Base-by-base conservation (phyloP, 2,888 invertebrate genomes). In the Lasioglossum figueresi region DNA sequence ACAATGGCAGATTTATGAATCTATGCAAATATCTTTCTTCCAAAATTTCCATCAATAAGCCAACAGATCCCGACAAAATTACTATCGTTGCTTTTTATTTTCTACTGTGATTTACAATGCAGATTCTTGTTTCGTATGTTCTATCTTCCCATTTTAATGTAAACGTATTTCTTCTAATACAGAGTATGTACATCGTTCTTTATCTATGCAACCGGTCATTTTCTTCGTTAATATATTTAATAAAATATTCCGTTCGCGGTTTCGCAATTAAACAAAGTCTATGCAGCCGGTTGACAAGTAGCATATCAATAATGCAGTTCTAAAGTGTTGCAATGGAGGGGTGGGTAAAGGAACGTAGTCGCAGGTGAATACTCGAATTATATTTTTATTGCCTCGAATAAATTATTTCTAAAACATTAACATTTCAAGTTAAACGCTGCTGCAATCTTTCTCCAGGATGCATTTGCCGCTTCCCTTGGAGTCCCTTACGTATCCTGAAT, bases 401-500 rank as follows among this genome's bases (percentile, higher is more conserved):
- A 52, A n/a, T n/a, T 52, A n/a, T 52, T 52, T 52, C 10, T 10
- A 3, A 52, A n/a, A 52, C n/a, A 52, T 10, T 2, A n/a, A n/a
- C n/a, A 52, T 52, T 23, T 52, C 52, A 52, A 10, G 1, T 10
- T 48, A 19, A 1, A 6, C 0, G 0, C 4, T 23, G 12, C 6
- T 23, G 8, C 52, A 52, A 52, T 52, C 23, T 23, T n/a, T 0
- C 23, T 0, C 0, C 52, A 2, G 4, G 23, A 52, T n/a, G 52
- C 52, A 52, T 8, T 4, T 0, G 8, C 23, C 23, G 23, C 1
- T n/a, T 52, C 23, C 52, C 0, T 10, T 23, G 3, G 0, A 0
- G 23, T 52, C n/a, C n/a, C 52, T 52, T 10, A 52, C 23, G 23
- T 10, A 52, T 52, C 52, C n/a, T n/a, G 23, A 3, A 3, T 8